phyloP scores from a whole-genome alignment of 2,888 invertebrate genomes.

The Meiosimyza platycephala region DNA sequence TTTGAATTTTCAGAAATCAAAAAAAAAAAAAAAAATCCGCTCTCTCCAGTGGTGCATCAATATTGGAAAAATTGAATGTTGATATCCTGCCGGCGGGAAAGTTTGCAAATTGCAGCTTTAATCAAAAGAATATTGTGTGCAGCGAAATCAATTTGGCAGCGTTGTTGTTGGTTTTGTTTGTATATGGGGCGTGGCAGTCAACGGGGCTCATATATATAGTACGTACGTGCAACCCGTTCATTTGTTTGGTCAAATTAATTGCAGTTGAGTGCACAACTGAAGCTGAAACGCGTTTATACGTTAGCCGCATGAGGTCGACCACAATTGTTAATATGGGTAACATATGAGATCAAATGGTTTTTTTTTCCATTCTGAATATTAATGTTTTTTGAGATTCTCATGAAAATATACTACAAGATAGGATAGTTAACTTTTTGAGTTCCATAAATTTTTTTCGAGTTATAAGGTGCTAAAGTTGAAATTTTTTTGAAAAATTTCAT shows the following conservation, averaged over 20 bases:
- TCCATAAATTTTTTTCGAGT: too few species aligned
- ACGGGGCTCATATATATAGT: background rate
- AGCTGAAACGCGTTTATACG: constrained; percentile 29
- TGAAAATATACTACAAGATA: too few species aligned
- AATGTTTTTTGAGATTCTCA: too few species aligned
- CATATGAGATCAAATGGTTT: too few species aligned
- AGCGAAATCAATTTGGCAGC: background rate
- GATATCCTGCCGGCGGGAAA: constrained; percentile 59
- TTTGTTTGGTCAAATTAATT: constrained; percentile 56
- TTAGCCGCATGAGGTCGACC: constrained; percentile 23
- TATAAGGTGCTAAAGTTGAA: too few species aligned
- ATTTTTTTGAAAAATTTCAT: too few species aligned
- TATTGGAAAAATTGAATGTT: constrained; percentile 12
- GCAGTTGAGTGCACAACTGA: constrained; percentile 46
- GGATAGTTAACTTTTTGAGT: too few species aligned
- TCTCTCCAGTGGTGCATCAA: background rate
- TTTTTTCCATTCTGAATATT: too few species aligned
- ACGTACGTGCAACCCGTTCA: constrained; percentile 40
- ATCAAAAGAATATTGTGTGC: background rate
- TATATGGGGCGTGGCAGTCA: constrained; percentile 37
- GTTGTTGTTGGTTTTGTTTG: constrained; percentile 4
- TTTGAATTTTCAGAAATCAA: background rate
- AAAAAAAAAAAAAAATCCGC: background rate
- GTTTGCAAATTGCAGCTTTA: background rate
- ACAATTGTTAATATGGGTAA: constrained; percentile 13